These are phyloP conservation scores for Anolis apletophallus DNA, from an alignment of 2,797 vertebrate species.

Conservation along the genomic window DNA sequence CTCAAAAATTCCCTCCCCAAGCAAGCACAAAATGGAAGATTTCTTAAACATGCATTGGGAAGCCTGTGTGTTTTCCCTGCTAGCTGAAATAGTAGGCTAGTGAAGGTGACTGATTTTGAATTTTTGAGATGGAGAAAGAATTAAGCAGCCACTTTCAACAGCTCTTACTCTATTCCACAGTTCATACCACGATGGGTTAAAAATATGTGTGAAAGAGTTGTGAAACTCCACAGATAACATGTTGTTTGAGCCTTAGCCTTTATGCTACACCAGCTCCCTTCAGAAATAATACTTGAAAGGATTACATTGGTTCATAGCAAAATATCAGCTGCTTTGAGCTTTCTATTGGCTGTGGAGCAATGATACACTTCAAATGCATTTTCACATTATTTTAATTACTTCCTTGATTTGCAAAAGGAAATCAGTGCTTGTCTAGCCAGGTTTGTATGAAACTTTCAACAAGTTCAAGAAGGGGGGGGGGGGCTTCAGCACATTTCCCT, in stretches of 20 bases:
- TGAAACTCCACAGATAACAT: no score
- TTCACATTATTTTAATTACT: constrained; percentile 22
- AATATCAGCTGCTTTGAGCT: background rate
- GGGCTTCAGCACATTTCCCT: constrained; percentile 6
- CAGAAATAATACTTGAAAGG: background rate
- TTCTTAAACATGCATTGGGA: background rate
- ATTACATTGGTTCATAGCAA: background rate
- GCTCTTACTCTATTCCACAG: background rate
- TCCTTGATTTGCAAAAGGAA: constrained; percentile 18
- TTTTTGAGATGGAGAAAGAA: background rate
- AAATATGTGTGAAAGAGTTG: background rate
- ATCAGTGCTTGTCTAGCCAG: background rate
- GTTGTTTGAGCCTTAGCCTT: background rate
- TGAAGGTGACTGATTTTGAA: background rate
- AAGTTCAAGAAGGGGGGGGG: background rate
- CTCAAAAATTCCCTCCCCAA: background rate
- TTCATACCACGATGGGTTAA: background rate
- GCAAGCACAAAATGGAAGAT: background rate
- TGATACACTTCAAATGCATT: constrained; percentile 16
- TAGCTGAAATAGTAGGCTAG: background rate
- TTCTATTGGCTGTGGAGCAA: constrained; percentile 18
- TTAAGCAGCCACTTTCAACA: background rate
- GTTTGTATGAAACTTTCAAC: constrained; percentile 7
- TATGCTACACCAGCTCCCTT: background rate
- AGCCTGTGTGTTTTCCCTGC: background rate